Conservation (phyloP, 2,888 invertebrate genomes). For the Dryocosmus kuriphilus region DNA sequence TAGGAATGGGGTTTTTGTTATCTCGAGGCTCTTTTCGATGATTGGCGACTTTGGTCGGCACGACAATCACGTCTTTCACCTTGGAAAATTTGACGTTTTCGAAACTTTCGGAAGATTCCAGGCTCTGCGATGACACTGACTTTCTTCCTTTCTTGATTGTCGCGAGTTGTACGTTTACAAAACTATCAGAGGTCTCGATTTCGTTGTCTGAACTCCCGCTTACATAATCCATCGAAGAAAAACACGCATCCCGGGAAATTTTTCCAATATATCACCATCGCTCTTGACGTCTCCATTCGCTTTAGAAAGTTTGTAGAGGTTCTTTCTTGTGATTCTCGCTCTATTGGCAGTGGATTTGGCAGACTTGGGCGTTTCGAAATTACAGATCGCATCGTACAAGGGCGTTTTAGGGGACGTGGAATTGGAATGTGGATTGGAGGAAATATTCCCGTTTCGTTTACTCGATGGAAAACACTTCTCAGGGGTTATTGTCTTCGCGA, state of each 20-base stretch:
- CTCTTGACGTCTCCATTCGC: conserved; percentile 46
- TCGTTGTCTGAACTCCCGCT: conserved; percentile 68
- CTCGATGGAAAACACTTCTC: conserved; percentile 51
- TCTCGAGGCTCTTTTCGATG: conserved; percentile 12
- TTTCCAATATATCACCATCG: conserved; percentile 54
- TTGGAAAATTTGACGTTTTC: conserved; percentile 63
- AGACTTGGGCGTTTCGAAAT: conserved; percentile 56
- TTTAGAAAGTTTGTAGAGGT: conserved; percentile 41
- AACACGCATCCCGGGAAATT: conserved; percentile 50
- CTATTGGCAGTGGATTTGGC: conserved; percentile 43
- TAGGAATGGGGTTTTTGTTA: conserved; percentile 30
- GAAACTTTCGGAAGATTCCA: conserved; percentile 67
- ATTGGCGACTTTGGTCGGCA: conserved; percentile 16
- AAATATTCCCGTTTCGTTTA: conserved; percentile 58
- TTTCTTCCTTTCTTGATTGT: conserved; percentile 59
- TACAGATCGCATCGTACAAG: conserved; percentile 21
- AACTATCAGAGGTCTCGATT: conserved; percentile 71
- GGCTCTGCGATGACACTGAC: conserved; percentile 66
- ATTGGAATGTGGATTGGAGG: conserved; percentile 55
- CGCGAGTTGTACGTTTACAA: conserved; percentile 70
- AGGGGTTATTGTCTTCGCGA: conserved; percentile 9
- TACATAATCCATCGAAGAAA: conserved; percentile 61
- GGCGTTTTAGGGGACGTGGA: conserved; percentile 27
- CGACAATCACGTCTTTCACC: conserved; percentile 42
- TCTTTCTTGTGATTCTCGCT: conserved; percentile 40